Evolutionary conservation across 1,140 invertebrate species (phyloP).

Genomic region (Lanistes nyassanus): DNA sequence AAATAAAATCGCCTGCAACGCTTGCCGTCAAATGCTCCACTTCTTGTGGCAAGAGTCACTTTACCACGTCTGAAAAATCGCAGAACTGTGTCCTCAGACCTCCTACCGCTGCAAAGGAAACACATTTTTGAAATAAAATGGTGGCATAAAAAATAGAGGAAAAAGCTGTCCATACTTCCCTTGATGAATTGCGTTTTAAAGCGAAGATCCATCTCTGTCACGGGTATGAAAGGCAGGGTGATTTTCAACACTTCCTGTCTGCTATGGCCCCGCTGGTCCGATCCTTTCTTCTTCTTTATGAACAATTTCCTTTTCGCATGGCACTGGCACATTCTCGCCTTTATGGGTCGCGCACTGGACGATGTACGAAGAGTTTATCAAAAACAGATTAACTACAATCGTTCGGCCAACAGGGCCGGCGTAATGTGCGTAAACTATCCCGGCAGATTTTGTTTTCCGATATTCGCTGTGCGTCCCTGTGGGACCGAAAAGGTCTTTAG

Average conservation of each 20-base stretch:
- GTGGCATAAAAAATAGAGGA: too few relatives aligned
- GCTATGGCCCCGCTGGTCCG: not conserved
- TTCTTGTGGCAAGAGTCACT: too few relatives aligned
- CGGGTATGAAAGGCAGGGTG: not conserved
- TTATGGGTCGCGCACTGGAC: not conserved
- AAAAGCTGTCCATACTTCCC: too few relatives aligned
- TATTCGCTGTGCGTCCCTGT: not conserved
- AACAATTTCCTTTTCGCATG: conserved; percentile 1
- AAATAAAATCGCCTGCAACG: too few relatives aligned
- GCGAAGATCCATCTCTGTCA: not conserved
- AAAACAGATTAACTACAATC: conserved; percentile 11
- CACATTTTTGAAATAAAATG: too few relatives aligned
- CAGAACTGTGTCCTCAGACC: too few relatives aligned
- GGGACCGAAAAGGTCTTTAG: too few relatives aligned
- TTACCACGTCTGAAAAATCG: too few relatives aligned
- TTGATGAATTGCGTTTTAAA: not conserved
- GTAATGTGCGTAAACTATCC: not conserved
- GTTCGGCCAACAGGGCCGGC: not conserved
- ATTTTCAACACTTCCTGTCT: not conserved
- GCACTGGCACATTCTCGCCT: not conserved
- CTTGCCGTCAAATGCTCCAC: too few relatives aligned
- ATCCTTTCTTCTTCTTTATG: conserved; percentile 6
- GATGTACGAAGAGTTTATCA: not conserved
- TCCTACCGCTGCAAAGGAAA: too few relatives aligned
- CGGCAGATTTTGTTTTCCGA: not conserved